Conservation (phyloP, 2,797 vertebrate genomes). For the Sebastes diaconus region DNA sequence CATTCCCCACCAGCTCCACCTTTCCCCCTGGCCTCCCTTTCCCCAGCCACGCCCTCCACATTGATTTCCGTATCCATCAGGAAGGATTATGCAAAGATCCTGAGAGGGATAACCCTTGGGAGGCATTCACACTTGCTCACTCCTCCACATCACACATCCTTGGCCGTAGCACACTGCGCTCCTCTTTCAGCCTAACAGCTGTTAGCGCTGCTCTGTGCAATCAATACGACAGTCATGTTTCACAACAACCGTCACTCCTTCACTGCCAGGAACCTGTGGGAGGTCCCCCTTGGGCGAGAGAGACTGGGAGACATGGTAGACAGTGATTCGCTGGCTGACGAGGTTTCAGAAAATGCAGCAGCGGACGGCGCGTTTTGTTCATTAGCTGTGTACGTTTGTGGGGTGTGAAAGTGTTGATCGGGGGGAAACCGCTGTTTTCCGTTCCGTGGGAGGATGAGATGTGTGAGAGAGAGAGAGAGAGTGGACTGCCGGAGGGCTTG, state of each 20-base stretch:
- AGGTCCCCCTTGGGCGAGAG: slow-evolving; percentile 59
- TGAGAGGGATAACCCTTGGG: slow-evolving; percentile 67
- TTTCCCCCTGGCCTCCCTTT: slow-evolving; percentile 1
- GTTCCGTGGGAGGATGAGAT: neutral
- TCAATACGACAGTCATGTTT: slow-evolving; percentile 75
- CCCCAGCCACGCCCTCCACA: slow-evolving; percentile 41
- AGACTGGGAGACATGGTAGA: slow-evolving; percentile 41
- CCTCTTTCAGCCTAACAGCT: slow-evolving; percentile 68
- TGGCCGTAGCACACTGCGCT: slow-evolving; percentile 43
- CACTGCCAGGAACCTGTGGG: slow-evolving; percentile 65
- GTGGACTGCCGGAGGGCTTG: neutral
- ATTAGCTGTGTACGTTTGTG: slow-evolving; percentile 18
- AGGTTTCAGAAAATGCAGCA: slow-evolving; percentile 34
- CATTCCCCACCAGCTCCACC: neutral
- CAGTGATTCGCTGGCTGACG: slow-evolving; percentile 40
- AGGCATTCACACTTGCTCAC: slow-evolving; percentile 63
- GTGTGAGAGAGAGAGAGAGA: slow-evolving; percentile 3
- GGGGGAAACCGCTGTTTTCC: neutral
- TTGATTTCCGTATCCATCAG: slow-evolving; percentile 63
- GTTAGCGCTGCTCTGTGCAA: slow-evolving; percentile 61
- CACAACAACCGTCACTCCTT: slow-evolving; percentile 69
- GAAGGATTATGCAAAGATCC: slow-evolving; percentile 69
- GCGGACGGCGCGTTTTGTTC: slow-evolving; percentile 25
- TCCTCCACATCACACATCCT: slow-evolving; percentile 61
- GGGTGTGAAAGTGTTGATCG: slow-evolving; percentile 4